Conservation (phyloP, 2,113 vertebrate genomes). For the Ctenomys sociabilis region DNA sequence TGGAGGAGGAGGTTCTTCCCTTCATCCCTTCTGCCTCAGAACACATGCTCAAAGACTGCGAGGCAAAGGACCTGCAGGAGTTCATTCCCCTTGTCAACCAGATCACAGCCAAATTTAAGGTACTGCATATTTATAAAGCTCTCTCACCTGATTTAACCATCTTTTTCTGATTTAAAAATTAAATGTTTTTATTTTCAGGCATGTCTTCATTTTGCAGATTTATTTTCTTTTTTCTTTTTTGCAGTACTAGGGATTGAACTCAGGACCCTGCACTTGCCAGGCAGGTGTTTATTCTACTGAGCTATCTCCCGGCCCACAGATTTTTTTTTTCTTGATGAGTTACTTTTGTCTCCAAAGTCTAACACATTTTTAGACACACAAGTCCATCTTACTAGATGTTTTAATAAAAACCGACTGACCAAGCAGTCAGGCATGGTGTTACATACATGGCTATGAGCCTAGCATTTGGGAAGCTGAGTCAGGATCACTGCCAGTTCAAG, state of each 20-base stretch:
- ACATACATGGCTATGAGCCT: not conserved
- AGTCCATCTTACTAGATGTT: not conserved
- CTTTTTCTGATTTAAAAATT: not conserved
- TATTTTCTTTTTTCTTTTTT: not conserved
- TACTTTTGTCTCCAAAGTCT: not conserved
- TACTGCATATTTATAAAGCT: slow-evolving; percentile 60
- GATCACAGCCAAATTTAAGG: slow-evolving; percentile 99
- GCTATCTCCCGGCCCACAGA: too few relatives aligned
- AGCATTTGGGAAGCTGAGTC: not conserved
- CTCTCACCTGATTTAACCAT: not conserved
- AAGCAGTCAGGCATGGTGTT: not conserved
- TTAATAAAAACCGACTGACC: not conserved
- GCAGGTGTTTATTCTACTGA: too few relatives aligned
- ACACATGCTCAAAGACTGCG: slow-evolving; percentile 98
- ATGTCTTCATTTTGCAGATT: not conserved
- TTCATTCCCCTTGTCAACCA: slow-evolving; percentile 99
- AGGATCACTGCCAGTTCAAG: not conserved
- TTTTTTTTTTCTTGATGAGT: not conserved
- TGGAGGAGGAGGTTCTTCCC: slow-evolving; percentile 98
- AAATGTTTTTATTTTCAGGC: not conserved
- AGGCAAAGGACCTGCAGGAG: slow-evolving; percentile 98
- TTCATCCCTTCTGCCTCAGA: slow-evolving; percentile 97
- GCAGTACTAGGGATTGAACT: too few relatives aligned
- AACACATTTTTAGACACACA: not conserved
- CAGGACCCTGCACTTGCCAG: too few relatives aligned